These are phyloP conservation scores for Exaiptasia diaphana DNA, from an alignment of 64 coral and sea anemone genomes.

Conservation along the genomic window DNA sequence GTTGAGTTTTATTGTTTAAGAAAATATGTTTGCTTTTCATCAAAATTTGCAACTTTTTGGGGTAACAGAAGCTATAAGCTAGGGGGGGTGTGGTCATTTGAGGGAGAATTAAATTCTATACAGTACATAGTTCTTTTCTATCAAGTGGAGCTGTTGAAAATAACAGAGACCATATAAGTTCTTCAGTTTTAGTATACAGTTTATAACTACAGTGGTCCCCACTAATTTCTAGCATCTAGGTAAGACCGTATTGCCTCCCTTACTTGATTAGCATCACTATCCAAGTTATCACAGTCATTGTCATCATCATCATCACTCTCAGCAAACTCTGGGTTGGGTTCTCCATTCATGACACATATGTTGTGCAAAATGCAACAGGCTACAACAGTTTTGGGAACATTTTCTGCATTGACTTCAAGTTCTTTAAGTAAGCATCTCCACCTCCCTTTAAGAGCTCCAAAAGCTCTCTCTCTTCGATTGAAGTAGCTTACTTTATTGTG, in stretches of 20 bases:
- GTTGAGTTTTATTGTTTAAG: no score
- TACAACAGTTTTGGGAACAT: neutral
- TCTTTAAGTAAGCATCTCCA: constrained; percentile 3
- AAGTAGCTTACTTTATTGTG: neutral
- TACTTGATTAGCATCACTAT: neutral
- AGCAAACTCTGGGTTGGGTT: neutral
- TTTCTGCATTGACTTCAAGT: neutral
- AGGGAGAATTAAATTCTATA: no score
- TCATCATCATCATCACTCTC: constrained; percentile 4
- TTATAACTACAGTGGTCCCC: neutral
- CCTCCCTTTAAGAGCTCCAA: constrained; percentile 1
- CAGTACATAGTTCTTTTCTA: no score
- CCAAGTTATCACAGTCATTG: neutral
- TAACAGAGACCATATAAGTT: no score
- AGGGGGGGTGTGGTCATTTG: no score
- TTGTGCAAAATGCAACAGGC: constrained; percentile 13
- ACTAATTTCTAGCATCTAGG: neutral
- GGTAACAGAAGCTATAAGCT: no score
- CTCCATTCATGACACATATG: neutral
- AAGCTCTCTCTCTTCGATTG: neutral
- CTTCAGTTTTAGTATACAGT: no score
- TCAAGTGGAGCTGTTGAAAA: no score
- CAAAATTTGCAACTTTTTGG: no score
- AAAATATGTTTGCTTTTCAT: no score
- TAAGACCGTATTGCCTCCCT: neutral